Base-by-base conservation (phyloP, 2,113 vertebrate species). In the Centropus unirufus region DNA sequence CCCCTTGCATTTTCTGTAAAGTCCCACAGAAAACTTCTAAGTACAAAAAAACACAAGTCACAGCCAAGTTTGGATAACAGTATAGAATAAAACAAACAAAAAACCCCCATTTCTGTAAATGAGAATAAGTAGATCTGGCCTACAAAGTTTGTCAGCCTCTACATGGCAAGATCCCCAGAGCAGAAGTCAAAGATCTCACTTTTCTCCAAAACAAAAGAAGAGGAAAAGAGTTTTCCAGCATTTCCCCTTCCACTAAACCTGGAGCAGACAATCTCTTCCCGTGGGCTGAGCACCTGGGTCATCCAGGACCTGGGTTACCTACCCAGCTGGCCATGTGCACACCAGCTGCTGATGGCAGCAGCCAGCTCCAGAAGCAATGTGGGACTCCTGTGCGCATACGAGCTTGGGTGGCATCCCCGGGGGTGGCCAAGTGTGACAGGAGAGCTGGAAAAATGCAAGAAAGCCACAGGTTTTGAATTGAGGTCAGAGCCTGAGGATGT, bases 321-420 rank as follows among this genome's bases (percentile, higher is more conserved):
- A 62, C 3, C 14, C 46, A 79, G 17, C 54, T 11, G 27, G 13
- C 40, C 30, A 15, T 26, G n/a, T 5, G 14, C 55, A 34, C n/a
- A 24, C 27, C 61, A 74, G 84, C 68, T 51, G 34, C 72, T 76
- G 63, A 55, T 9, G 72, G 83, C 42, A 90, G 20, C 57, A 81
- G 39, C 24, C 52, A 74, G 18, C 67, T 54, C 55, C 64, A 55
- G 46, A 17, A 90, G 61, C 0, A 3, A 80, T 55, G 19, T 20
- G 36, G 40, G 46, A 62, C 15, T 39, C 34, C 58, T 0, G 0
- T 0, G 0, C 5, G 27, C 20, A 27, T 3, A 6, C 0, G 1
- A 67, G 29, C n/a, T 55, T 24, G 40, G 13, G 29, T 13, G 30
- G 32, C 40, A 52, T 26, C 34, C 8, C 4, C 0, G 3, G 11